Base-by-base conservation (phyloP, 2,797 vertebrate species). In the Dendrocincla fuliginosa region DNA sequence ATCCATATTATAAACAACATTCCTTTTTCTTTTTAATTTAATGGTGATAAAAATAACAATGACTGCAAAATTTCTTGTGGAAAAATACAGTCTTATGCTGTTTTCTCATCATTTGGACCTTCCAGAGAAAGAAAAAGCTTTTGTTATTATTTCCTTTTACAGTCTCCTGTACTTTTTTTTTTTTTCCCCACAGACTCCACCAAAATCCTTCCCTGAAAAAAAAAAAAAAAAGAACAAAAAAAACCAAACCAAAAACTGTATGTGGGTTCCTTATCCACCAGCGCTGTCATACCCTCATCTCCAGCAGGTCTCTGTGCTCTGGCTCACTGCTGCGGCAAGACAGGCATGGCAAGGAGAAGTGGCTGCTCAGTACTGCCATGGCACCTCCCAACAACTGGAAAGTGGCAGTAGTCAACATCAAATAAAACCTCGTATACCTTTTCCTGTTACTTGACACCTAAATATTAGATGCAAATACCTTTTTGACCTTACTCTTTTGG, bases 281-380 rank as follows among this genome's bases (percentile, higher is more conserved):
- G 28, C 53, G 17, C 18, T 17, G 3, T 25, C 2, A 2, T 25
- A n/a, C 0, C 7, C 3, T 6, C 0, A 0, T 5, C 0, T 44
- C 78, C 93, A 63, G 69, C 3, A 91, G 81, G 12, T 55, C 67
- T 77, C 63, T 7, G 23, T 8, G 9, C 17, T 57, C 11, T 79
- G 49, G 50, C 14, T 70, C 11, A 6, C 8, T 4, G 7, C 16
- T 41, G 20, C 2, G 1, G 17, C 1, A 5, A 33, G 37, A 68
- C 1, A 1, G 11, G 8, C 18, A 28, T 5, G 41, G 10, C 2
- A 4, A 65, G 6, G 4, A 4, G 9, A 41, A 7, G 9, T 2
- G 5, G 19, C 19, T 65, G 22, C 18, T 63, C 2, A 1, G 12
- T 19, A 42, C 24, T 11, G 1, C 24, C 15, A 7, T 5, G 15